Conservation (phyloP, 2,888 invertebrate genomes). For the Drosophila emarginata region DNA sequence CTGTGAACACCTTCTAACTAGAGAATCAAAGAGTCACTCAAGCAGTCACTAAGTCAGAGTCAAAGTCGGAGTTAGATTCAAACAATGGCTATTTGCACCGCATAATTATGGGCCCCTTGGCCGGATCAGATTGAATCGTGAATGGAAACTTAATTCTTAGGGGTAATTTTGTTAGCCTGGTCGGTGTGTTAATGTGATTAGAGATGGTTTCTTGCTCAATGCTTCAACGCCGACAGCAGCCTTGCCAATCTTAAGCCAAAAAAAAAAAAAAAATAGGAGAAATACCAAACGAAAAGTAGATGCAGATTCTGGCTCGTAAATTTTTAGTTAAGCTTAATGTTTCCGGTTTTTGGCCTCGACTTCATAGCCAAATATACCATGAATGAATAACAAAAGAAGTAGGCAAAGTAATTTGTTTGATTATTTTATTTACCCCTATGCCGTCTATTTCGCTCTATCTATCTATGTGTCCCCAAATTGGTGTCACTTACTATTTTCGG, state of each 20-base stretch:
- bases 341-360: conserved; percentile 51
- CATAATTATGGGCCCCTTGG: conserved; percentile 53
- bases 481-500: conserved; percentile 56
- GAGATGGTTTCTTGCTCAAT: conserved; percentile 67
- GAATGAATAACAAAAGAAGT: background rate
- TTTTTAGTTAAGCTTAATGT: conserved; percentile 44
- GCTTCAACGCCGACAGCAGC: conserved; percentile 36
- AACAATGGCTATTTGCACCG: conserved; percentile 55
- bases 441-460: conserved; percentile 23
- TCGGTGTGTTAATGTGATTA: conserved; percentile 73
- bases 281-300: conserved; percentile 5
- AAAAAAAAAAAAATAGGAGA: conserved; percentile 14
- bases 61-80: conserved; percentile 25
- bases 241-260: conserved; percentile 39
- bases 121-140: conserved; percentile 17
- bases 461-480: conserved; percentile 54
- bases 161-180: conserved; percentile 64
- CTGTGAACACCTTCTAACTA: conserved; percentile 51
- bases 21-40: background rate
- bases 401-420: conserved; percentile 58
- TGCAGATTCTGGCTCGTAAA: conserved; percentile 54
- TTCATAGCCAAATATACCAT: conserved; percentile 5
- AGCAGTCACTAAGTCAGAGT: background rate
- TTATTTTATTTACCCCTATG: conserved; percentile 48
- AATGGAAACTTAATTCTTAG: conserved; percentile 52